Conservation (phyloP, 1,140 invertebrate genomes). For the Copidosoma floridanum region DNA sequence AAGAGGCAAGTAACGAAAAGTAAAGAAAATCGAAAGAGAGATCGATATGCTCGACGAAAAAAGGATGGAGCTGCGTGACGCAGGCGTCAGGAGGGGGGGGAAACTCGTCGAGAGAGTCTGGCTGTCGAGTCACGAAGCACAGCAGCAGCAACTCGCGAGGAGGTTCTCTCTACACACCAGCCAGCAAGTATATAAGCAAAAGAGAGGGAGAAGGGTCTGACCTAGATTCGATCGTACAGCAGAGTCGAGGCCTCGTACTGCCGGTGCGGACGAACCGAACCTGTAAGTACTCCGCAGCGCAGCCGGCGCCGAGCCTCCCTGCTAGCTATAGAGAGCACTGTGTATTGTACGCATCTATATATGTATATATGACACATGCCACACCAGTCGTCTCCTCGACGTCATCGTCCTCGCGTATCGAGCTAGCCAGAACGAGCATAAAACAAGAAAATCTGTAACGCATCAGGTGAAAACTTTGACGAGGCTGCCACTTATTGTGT, state of each 20-base stretch:
- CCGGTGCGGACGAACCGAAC: slow-evolving; percentile 3
- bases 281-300: neutral
- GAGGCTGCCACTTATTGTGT: too few species aligned
- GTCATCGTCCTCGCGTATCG: slow-evolving; percentile 1
- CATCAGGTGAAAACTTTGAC: neutral
- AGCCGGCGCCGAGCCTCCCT: neutral
- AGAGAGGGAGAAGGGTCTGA: slow-evolving; percentile 19
- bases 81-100: slow-evolving; percentile 8
- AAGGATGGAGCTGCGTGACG: slow-evolving; percentile 16
- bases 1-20: neutral
- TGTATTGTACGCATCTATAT: too few species aligned
- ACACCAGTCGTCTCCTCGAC: neutral
- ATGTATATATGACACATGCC: too few species aligned
- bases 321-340: neutral
- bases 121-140: slow-evolving; percentile 15
- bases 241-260: slow-evolving; percentile 13
- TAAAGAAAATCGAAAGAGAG: too few species aligned
- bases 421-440: too few species aligned
- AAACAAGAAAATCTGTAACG: slow-evolving; percentile 6
- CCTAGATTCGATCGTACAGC: slow-evolving; percentile 19
- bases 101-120: neutral
- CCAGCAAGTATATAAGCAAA: neutral
- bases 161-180: too few species aligned
- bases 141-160: neutral
- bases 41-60: slow-evolving; percentile 15